Evolutionary conservation across 2,113 vertebrate species (phyloP).

Genomic region (Myrmophylax atrothorax): DNA sequence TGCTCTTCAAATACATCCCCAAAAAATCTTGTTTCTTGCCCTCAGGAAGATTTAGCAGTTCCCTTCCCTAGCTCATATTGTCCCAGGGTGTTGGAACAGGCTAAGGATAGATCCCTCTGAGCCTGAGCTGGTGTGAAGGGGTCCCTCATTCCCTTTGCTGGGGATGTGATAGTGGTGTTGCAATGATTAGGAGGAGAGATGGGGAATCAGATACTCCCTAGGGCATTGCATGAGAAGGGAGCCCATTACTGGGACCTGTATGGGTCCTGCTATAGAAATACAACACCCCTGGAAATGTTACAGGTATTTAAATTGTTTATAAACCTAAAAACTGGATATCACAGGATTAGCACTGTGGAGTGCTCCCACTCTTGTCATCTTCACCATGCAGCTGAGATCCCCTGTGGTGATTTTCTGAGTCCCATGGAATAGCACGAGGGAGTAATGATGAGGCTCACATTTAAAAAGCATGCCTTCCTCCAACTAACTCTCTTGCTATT

Average conservation of each 20-base stretch:
- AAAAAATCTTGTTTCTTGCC: background rate
- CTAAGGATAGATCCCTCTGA: rapidly evolving
- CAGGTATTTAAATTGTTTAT: background rate
- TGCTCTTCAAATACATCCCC: background rate
- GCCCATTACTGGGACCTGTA: background rate
- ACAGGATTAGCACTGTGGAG: background rate
- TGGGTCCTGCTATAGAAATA: background rate
- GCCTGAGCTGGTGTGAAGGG: background rate
- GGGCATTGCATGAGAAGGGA: background rate
- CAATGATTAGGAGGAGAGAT: background rate
- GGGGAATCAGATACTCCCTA: background rate
- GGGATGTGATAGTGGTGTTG: background rate
- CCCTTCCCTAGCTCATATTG: background rate
- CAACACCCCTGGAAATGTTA: background rate
- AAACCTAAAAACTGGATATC: background rate
- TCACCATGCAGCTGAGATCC: background rate
- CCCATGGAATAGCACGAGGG: background rate
- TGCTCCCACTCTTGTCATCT: background rate
- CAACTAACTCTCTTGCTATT: background rate
- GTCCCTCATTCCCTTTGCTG: background rate
- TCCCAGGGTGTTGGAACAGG: background rate
- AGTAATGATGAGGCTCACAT: background rate
- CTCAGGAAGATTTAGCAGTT: background rate
- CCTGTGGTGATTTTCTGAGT: background rate
- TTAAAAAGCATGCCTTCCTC: background rate